phyloP scores from a whole-genome alignment of 2,113 vertebrate genomes.

The Merops nubicus region DNA sequence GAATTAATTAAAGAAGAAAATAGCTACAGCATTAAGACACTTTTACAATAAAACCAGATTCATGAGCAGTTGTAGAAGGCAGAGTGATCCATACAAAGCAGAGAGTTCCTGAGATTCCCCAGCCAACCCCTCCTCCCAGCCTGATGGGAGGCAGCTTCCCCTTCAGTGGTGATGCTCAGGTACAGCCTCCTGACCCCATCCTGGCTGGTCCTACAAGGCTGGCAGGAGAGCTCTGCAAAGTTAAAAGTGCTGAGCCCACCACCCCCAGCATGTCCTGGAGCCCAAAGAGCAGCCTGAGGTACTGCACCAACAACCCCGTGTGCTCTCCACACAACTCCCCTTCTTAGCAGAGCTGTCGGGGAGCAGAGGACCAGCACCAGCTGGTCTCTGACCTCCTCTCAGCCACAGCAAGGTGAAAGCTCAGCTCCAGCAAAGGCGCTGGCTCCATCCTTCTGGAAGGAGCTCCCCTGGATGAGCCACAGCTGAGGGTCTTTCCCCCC shows the following conservation, averaged over 20 bases:
- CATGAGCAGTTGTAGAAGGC: background rate
- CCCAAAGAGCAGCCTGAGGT: background rate
- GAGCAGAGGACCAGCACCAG: too few relatives aligned
- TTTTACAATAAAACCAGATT: background rate
- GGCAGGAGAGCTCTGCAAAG: background rate
- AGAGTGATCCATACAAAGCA: background rate
- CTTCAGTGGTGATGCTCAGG: background rate
- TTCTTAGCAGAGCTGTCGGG: too few relatives aligned
- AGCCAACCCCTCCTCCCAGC: too few relatives aligned
- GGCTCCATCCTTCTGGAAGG: too few relatives aligned
- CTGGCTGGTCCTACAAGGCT: fast-evolving
- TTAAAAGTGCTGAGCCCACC: background rate
- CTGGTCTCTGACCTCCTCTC: too few relatives aligned
- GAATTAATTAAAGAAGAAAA: background rate
- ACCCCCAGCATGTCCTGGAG: fast-evolving
- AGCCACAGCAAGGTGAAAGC: too few relatives aligned
- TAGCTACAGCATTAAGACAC: background rate
- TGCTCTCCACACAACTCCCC: too few relatives aligned
- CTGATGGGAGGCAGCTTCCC: fast-evolving
- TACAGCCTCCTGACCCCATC: fast-evolving
- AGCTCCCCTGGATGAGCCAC: background rate
- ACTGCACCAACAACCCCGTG: too few relatives aligned
- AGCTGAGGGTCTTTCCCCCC: too few relatives aligned
- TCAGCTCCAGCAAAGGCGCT: too few relatives aligned
- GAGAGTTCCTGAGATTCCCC: background rate